phyloP scores from a whole-genome alignment of 2,888 invertebrate species.

The Eubasilissa splendida region DNA sequence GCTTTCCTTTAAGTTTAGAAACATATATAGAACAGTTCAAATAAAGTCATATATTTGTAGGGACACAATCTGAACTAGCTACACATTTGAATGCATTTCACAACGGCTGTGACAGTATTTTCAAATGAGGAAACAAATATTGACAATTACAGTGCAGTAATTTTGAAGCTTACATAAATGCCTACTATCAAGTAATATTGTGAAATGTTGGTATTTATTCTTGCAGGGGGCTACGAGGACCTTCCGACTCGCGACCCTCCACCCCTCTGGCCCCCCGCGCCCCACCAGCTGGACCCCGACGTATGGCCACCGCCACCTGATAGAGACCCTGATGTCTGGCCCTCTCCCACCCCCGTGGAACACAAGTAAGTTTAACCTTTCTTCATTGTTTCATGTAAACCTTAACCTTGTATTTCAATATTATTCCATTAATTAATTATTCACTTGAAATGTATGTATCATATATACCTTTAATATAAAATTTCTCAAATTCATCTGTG shows the following conservation, averaged over 20 bases:
- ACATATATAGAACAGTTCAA: no score
- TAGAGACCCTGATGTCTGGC: conserved; percentile 90
- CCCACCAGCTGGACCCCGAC: conserved; percentile 81
- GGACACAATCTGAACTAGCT: no score
- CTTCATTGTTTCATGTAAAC: no score
- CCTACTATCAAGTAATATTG: background rate
- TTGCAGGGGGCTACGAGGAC: conserved; percentile 65
- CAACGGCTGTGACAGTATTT: no score
- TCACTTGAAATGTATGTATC: no score
- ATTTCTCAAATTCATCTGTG: no score
- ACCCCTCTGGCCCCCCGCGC: conserved; percentile 69
- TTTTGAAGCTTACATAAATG: background rate
- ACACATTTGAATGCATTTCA: no score
- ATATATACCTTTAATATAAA: no score
- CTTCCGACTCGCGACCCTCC: conserved; percentile 64
- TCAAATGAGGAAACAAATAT: background rate
- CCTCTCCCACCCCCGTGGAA: conserved; percentile 84
- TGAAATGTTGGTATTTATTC: background rate
- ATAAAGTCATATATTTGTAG: no score
- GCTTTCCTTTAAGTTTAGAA: no score
- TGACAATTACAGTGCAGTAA: background rate
- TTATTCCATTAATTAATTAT: no score
- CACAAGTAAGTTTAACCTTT: conserved; percentile 73
- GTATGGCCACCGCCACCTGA: conserved; percentile 80
- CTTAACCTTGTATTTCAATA: no score